These are phyloP conservation scores for Sebastes iracundus DNA, from an alignment of 2,797 vertebrate species.

Conservation along the genomic window DNA sequence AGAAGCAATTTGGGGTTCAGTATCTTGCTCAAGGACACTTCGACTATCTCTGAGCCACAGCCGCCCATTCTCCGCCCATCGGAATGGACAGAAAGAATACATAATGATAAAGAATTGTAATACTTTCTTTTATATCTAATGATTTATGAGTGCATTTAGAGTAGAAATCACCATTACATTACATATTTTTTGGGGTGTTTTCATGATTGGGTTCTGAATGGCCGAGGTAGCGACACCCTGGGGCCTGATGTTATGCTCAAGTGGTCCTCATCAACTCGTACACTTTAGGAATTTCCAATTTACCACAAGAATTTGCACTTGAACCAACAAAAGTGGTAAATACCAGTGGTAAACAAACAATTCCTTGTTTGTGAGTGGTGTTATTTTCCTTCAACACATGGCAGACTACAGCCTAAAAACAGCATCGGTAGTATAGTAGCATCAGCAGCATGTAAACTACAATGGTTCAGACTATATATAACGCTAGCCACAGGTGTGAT, in stretches of 20 bases:
- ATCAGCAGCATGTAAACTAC: too few species aligned
- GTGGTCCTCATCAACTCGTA: conserved; percentile 11
- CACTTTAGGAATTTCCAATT: neutral
- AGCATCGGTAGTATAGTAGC: too few species aligned
- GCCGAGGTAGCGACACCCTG: neutral
- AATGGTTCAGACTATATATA: neutral
- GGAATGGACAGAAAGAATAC: too few species aligned
- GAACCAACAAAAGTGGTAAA: neutral
- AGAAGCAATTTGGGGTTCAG: too few species aligned
- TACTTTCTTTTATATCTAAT: neutral
- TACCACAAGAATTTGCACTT: neutral
- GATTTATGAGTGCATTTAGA: neutral
- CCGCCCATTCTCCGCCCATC: too few species aligned
- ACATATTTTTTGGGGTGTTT: too few species aligned
- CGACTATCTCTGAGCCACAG: too few species aligned
- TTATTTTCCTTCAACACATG: neutral
- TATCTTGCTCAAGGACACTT: too few species aligned
- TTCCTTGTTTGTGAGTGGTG: neutral
- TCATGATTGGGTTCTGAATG: neutral
- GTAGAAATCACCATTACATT: neutral
- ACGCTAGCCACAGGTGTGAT: conserved; percentile 4
- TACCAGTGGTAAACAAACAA: neutral
- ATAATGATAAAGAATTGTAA: neutral
- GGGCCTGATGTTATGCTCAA: neutral
- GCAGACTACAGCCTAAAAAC: too few species aligned